Evolutionary conservation across 2,888 invertebrate genomes (phyloP).

Genomic region (Melanostoma scalare): DNA sequence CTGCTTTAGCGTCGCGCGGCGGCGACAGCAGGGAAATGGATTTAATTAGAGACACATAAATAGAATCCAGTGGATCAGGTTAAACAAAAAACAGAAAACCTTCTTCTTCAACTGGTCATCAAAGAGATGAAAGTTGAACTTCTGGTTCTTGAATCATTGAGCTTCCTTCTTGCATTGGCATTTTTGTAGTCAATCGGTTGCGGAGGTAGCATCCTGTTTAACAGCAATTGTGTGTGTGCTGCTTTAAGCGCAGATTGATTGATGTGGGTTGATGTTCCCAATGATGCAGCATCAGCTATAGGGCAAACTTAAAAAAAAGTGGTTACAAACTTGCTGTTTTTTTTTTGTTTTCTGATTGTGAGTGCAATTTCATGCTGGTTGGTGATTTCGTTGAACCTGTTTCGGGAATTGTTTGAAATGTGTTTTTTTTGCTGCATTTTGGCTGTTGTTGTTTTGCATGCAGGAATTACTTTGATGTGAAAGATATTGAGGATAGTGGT

Average conservation of each 20-base stretch:
- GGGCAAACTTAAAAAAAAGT: conserved; percentile 33
- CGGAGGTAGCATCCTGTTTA: conserved; percentile 57
- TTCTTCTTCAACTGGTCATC: conserved; percentile 21
- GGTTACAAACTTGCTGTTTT: conserved; percentile 48
- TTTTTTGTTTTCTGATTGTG: conserved; percentile 9
- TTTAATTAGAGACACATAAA: conserved; percentile 67
- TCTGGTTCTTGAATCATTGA: conserved; percentile 48
- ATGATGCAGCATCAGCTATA: conserved; percentile 50
- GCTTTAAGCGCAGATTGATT: conserved; percentile 60
- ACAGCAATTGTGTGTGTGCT: conserved; percentile 35
- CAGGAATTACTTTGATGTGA: conserved; percentile 38
- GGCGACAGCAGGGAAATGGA: conserved; percentile 39
- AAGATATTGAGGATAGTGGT: conserved; percentile 39
- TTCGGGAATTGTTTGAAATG: conserved; percentile 27
- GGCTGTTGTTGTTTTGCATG: conserved; percentile 43
- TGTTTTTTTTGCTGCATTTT: conserved; percentile 12
- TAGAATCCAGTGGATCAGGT: conserved; percentile 66
- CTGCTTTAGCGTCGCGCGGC: conserved; percentile 8
- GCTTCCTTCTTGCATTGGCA: conserved; percentile 37
- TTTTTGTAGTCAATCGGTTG: conserved; percentile 2
- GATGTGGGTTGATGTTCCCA: conserved; percentile 70
- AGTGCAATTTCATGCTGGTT: conserved; percentile 40
- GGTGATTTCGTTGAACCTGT: conserved; percentile 64
- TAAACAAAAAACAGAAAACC: conserved; percentile 10
- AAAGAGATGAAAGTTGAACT: conserved; percentile 67